Conservation (phyloP, 1,140 invertebrate genomes). For the Antheraea mylitta region DNA sequence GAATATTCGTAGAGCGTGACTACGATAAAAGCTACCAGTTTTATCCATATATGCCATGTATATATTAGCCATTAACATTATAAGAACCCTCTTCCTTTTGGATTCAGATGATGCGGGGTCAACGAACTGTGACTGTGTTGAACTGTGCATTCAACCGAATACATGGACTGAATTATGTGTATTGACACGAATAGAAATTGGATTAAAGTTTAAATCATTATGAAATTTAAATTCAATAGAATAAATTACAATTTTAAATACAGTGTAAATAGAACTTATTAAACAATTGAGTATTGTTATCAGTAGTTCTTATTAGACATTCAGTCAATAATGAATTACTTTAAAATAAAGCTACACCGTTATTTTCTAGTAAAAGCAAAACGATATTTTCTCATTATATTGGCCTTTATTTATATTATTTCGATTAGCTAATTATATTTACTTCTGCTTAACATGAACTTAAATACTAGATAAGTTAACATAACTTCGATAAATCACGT, state of each 20-base stretch:
- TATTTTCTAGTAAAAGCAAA: too few relatives aligned
- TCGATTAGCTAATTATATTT: too few relatives aligned
- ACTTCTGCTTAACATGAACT: too few relatives aligned
- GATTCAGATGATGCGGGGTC: constrained; percentile 53
- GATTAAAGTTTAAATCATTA: neutral
- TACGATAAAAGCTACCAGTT: constrained; percentile 43
- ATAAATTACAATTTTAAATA: constrained; percentile 14
- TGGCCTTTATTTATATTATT: too few relatives aligned
- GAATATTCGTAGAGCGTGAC: constrained; percentile 46
- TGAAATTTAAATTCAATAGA: constrained; percentile 9
- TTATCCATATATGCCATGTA: constrained; percentile 36
- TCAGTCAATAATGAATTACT: too few relatives aligned
- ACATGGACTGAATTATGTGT: constrained; percentile 23
- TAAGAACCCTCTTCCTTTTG: constrained; percentile 55
- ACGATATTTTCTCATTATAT: too few relatives aligned
- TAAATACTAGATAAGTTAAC: too few relatives aligned
- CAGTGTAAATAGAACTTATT: too few relatives aligned
- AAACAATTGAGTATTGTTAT: too few relatives aligned
- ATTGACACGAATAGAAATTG: constrained; percentile 10
- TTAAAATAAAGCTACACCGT: too few relatives aligned
- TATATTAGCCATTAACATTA: constrained; percentile 51
- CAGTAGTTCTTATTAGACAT: too few relatives aligned
- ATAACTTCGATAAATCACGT: too few relatives aligned
- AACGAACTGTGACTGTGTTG: constrained; percentile 33
- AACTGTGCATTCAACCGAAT: constrained; percentile 48